These are phyloP conservation scores for Plebejus melissa DNA, from an alignment of 2,888 invertebrate species.

Conservation along the genomic window DNA sequence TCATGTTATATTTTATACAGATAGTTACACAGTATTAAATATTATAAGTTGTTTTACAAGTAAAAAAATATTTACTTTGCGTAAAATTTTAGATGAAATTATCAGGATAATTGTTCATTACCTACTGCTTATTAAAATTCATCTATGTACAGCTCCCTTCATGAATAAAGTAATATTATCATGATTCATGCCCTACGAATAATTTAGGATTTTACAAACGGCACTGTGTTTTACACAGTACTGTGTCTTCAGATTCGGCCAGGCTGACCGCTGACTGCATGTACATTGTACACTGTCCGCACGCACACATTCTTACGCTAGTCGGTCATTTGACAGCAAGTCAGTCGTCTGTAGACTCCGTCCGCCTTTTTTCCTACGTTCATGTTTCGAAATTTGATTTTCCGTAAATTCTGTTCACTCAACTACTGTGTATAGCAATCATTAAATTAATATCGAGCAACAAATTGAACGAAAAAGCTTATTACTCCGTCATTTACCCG, in stretches of 20 bases:
- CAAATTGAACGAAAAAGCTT: slow-evolving; percentile 8
- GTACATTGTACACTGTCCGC: no score
- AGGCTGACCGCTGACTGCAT: no score
- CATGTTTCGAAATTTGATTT: background rate
- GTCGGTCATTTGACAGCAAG: no score
- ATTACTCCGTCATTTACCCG: slow-evolving; percentile 9
- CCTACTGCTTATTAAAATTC: slow-evolving; percentile 62
- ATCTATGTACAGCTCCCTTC: slow-evolving; percentile 48
- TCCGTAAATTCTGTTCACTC: background rate
- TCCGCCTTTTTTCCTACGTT: no score
- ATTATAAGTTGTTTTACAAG: background rate
- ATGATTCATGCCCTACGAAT: background rate
- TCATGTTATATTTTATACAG: no score
- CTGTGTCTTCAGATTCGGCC: no score
- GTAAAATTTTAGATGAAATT: background rate
- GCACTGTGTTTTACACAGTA: no score
- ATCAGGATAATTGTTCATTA: slow-evolving; percentile 43
- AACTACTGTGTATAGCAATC: background rate
- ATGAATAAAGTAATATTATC: slow-evolving; percentile 36
- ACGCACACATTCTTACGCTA: no score
- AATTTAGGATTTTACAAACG: background rate
- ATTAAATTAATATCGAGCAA: slow-evolving; percentile 16
- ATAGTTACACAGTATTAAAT: background rate
- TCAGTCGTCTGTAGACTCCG: no score
- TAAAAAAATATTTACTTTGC: background rate